Evolutionary conservation across 2,113 vertebrate genomes (phyloP).

Genomic region (Campylorhamphus procurvoides): DNA sequence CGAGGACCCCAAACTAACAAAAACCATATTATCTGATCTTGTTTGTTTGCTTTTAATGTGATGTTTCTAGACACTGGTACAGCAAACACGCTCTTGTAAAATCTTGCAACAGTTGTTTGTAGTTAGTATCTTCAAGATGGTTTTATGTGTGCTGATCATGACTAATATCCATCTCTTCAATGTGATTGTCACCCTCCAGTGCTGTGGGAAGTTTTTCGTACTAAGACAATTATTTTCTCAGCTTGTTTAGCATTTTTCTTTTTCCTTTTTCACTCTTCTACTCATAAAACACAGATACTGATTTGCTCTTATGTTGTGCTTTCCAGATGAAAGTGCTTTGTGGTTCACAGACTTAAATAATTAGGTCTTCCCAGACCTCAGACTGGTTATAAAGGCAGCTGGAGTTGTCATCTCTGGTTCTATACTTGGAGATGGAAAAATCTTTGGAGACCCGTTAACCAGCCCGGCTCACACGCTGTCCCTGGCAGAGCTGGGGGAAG

Average conservation of each 20-base stretch:
- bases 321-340: conserved; percentile 37
- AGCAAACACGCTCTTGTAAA: conserved; percentile 22
- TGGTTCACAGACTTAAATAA: conserved; percentile 8
- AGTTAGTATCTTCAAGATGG: conserved; percentile 6
- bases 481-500: background rate
- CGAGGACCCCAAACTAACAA: background rate
- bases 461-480: background rate
- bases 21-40: conserved; percentile 19
- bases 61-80: conserved; percentile 20
- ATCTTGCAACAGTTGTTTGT: conserved; percentile 30
- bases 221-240: background rate
- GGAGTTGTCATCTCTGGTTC: background rate
- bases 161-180: background rate
- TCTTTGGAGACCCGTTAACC: background rate
- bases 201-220: background rate
- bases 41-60: conserved; percentile 15
- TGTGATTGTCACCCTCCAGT: background rate
- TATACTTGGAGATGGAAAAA: background rate
- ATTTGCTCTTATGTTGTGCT: background rate
- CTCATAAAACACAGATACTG: background rate
- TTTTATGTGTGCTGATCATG: background rate
- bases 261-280: background rate
- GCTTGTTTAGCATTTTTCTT: conserved; percentile 1
- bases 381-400: background rate
- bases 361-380: background rate